Conservation (phyloP, 2,113 vertebrate species). For the Paracyprichromis sp. region DNA sequence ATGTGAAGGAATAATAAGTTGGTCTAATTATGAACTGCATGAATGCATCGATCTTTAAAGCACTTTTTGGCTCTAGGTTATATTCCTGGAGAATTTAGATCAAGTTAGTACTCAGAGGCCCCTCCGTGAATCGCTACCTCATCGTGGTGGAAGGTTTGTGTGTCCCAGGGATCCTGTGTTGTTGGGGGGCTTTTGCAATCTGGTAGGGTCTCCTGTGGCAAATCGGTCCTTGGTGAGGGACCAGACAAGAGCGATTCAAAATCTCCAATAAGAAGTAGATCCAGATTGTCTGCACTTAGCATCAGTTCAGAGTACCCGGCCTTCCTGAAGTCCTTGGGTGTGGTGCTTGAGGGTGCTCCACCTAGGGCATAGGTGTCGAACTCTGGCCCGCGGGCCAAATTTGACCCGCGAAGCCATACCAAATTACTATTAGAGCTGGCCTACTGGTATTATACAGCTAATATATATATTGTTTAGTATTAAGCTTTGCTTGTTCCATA, state of each 20-base stretch:
- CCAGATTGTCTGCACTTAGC: not conserved
- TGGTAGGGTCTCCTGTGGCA: not conserved
- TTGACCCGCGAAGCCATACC: too few relatives aligned
- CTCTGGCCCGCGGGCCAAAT: too few relatives aligned
- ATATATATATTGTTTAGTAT: too few relatives aligned
- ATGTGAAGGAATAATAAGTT: not conserved
- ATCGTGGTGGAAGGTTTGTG: not conserved
- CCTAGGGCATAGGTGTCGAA: too few relatives aligned
- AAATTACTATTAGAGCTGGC: too few relatives aligned
- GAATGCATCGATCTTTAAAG: not conserved
- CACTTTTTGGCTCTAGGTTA: accelerated
- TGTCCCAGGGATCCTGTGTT: not conserved
- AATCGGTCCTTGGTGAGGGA: accelerated
- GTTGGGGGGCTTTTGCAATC: accelerated
- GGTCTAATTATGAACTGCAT: not conserved
- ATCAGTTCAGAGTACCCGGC: not conserved
- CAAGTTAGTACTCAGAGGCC: accelerated
- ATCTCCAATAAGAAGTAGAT: not conserved
- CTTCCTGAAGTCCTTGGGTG: not conserved
- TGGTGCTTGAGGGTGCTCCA: not conserved
- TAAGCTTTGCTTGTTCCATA: too few relatives aligned
- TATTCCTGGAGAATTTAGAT: accelerated
- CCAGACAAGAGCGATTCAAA: not conserved
- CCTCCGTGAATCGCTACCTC: accelerated
- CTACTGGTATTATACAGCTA: too few relatives aligned